Evolutionary conservation across 1,140 invertebrate genomes (phyloP).

Genomic region (Lordiphosa collinella): DNA sequence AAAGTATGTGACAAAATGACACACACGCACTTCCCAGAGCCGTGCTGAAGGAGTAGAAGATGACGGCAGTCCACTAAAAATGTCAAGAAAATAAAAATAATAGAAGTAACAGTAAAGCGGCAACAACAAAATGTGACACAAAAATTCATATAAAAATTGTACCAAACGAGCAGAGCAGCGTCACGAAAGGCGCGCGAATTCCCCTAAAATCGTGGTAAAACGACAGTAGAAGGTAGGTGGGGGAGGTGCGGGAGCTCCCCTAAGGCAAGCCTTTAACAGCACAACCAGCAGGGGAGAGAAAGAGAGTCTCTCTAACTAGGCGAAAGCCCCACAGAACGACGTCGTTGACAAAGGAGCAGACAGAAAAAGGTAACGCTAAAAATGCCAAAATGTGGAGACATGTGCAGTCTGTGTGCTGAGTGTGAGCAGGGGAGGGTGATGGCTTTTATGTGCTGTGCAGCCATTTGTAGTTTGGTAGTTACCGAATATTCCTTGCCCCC

Average conservation of each 20-base stretch:
- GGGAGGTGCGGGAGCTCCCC: neutral
- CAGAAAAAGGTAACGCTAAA: constrained; percentile 48
- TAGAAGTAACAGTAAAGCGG: constrained; percentile 55
- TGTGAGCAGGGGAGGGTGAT: constrained; percentile 22
- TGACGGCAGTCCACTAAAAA: constrained; percentile 38
- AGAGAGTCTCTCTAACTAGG: constrained; percentile 33
- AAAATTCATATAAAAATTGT: constrained; percentile 54
- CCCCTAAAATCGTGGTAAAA: constrained; percentile 14
- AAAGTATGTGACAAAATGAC: constrained; percentile 70
- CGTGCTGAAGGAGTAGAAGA: constrained; percentile 17
- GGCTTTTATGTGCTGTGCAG: constrained; percentile 54
- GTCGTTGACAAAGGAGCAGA: constrained; percentile 32
- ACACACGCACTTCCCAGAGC: constrained; percentile 24
- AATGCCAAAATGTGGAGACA: constrained; percentile 55
- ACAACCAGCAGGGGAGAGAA: constrained; percentile 12
- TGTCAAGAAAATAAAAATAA: constrained; percentile 72
- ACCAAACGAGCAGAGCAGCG: constrained; percentile 27
- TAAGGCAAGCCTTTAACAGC: constrained; percentile 40
- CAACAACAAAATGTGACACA: constrained; percentile 67
- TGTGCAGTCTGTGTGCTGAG: constrained; percentile 21
- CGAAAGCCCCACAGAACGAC: constrained; percentile 60
- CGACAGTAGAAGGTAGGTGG: constrained; percentile 5
- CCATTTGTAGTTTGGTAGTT: constrained; percentile 64
- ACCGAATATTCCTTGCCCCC: constrained; percentile 15
- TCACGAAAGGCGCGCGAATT: constrained; percentile 3